Conservation (phyloP, 2,113 vertebrate species). For the Percina caprodes region DNA sequence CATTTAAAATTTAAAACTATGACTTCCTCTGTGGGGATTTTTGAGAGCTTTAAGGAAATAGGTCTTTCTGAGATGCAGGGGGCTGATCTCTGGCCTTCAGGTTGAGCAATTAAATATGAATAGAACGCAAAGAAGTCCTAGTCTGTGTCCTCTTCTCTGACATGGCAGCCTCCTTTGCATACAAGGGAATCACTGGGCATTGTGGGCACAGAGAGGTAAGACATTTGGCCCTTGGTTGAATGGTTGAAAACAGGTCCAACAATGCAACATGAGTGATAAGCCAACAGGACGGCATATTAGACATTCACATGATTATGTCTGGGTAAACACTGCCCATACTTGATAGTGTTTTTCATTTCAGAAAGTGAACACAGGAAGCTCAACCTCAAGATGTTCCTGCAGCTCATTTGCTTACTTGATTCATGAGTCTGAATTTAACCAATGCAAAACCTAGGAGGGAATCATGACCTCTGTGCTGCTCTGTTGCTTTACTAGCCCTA, state of each 20-base stretch:
- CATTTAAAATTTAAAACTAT: background rate
- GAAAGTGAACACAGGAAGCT: constrained; percentile 4
- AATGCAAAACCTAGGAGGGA: constrained; percentile 4
- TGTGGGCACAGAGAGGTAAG: constrained; percentile 19
- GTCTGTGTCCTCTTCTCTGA: constrained; percentile 1
- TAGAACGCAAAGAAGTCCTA: background rate
- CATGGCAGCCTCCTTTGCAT: constrained; percentile 15
- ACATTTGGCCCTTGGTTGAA: constrained; percentile 10
- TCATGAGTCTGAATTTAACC: constrained; percentile 12
- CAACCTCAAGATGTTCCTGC: background rate
- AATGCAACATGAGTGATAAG: constrained; percentile 14
- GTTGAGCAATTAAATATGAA: background rate
- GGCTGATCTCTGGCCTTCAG: background rate
- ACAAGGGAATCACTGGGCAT: background rate
- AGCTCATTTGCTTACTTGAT: constrained; percentile 8
- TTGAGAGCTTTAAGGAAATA: background rate
- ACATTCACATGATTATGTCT: constrained; percentile 11
- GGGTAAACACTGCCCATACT: background rate
- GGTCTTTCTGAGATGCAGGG: background rate
- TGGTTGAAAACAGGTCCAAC: constrained; percentile 22
- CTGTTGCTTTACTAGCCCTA: background rate
- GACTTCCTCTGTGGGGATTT: background rate
- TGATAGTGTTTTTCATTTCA: constrained; percentile 12
- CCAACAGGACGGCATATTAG: constrained; percentile 7
- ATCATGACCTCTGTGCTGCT: background rate